phyloP scores from a whole-genome alignment of 2,888 invertebrate genomes.

The Coleophora flavipennella region DNA sequence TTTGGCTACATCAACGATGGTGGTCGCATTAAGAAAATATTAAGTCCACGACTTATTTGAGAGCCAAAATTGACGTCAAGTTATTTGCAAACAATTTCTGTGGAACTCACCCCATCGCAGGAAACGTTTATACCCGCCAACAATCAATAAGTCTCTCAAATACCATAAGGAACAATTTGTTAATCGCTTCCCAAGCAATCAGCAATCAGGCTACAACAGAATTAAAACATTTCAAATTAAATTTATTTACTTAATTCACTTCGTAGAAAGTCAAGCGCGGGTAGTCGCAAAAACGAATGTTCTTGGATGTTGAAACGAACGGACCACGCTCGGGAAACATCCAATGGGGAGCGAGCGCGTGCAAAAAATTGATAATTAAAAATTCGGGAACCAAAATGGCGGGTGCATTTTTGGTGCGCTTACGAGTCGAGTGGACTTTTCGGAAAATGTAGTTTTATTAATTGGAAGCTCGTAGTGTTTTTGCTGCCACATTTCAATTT shows the following conservation, averaged over 20 bases:
- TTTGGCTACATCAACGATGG: no score
- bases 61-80: no score
- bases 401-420: slow-evolving; percentile 1
- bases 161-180: no score
- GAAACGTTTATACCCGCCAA: neutral
- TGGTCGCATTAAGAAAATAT: no score
- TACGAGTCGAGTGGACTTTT: neutral
- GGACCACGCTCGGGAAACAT: slow-evolving; percentile 1
- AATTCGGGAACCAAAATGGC: slow-evolving; percentile 22
- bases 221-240: slow-evolving; percentile 28
- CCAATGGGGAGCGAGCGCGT: slow-evolving; percentile 6
- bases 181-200: slow-evolving; percentile 14
- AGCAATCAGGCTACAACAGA: slow-evolving; percentile 9
- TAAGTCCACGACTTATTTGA: no score
- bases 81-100: no score
- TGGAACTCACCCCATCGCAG: no score
- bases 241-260: slow-evolving; percentile 28
- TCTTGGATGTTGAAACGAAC: neutral
- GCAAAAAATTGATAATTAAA: slow-evolving; percentile 22
- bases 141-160: no score
- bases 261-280: slow-evolving; percentile 18
- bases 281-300: slow-evolving; percentile 20
- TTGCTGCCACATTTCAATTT: no score
- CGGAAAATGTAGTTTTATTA: no score
- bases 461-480: no score